These are phyloP conservation scores for Nomada hirtipes DNA, from an alignment of 2,888 invertebrate genomes.

Conservation along the genomic window DNA sequence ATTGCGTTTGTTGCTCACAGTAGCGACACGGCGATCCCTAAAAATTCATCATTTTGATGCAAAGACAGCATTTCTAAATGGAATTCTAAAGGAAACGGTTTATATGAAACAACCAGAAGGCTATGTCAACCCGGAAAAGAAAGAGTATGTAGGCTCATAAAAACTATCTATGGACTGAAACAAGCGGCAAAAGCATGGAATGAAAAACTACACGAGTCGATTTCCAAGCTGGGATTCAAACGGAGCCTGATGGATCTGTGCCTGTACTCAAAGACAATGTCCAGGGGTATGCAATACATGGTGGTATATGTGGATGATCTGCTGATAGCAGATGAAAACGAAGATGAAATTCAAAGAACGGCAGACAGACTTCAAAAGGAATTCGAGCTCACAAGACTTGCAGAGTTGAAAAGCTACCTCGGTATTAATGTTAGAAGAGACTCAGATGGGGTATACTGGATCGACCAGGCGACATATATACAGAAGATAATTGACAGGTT, in stretches of 20 bases:
- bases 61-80: constrained; percentile 10
- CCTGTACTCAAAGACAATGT: background rate
- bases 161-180: constrained; percentile 1
- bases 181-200: constrained; percentile 15
- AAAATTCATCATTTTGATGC: constrained; percentile 9
- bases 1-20: too few species aligned
- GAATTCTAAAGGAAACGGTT: background rate
- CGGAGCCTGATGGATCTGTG: background rate
- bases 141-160: background rate
- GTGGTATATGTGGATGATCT: background rate
- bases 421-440: background rate
- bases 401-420: background rate
- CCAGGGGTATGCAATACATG: background rate
- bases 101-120: background rate
- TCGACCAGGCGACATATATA: background rate
- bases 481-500: too few species aligned
- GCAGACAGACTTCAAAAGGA: background rate
- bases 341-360: background rate
- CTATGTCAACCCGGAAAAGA: background rate
- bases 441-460: background rate
- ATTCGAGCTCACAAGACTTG: background rate
- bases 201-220: background rate
- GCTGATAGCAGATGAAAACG: background rate
- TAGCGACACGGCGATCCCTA: too few species aligned
- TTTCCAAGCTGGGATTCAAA: constrained; percentile 1